Base-by-base conservation (phyloP, 2,113 vertebrate genomes). In the Pogonocichla stellata region DNA sequence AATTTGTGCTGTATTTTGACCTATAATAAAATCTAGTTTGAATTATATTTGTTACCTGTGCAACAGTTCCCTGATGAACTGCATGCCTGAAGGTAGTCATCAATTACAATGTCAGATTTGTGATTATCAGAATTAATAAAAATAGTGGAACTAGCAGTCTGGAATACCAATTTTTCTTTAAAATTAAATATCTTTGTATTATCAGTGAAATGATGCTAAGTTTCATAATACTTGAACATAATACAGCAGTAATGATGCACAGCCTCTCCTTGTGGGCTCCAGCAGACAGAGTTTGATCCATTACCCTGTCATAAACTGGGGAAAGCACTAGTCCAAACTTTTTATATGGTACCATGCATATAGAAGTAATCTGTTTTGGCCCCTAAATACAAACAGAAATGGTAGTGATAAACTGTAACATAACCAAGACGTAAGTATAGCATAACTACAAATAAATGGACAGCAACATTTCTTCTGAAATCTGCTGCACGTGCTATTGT, bases 401-500 rank as follows among this genome's bases (percentile, higher is more conserved):
- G 14, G n/a, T 22, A 64, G 14, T 22, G 23, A 72, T 28, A 56
- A 80, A 61, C 42, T 29, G 2, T 50, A 79, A 73, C 15, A 72
- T 45, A 70, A 61, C 9, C 3, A 31, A 53, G 34, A 54, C 15
- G 14, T 19, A 83, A 83, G 33, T 42, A n/a, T 31, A 85, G 53
- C 23, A 1, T n/a, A 83, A 38, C 19, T 66, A 17, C 40, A 85
- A 70, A 57, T 22, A 69, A 56, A 80, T 25, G 61, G 74, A 61
- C 48, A 65, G 34, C 53, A 88, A 42, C 17, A 9, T 2, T 34
- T 54, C 38, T 70, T 64, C 56, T 53, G 58, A 70, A 86, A 54
- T 26, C 51, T 79, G 36, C 22, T 5, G 3, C 7, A 5, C 0
- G 0, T n/a, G 14, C 67, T 42, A 17, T 14, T 43, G 38, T 28